Evolutionary conservation across 2,113 vertebrate species (phyloP).

Genomic region (Anoplopoma fimbria): DNA sequence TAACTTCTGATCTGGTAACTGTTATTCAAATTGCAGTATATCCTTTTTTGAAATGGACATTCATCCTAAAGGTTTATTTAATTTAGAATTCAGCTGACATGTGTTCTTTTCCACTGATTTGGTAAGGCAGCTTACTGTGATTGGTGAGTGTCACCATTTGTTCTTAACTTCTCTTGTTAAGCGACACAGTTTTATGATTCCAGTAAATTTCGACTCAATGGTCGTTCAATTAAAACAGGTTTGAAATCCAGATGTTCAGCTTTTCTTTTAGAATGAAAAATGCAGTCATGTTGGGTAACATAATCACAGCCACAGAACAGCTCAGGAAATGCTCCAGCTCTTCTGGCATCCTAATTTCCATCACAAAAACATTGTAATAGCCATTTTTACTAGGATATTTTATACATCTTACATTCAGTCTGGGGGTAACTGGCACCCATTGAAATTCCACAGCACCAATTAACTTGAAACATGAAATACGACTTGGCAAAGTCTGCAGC

Average conservation of each 20-base stretch:
- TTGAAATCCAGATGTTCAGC: slow-evolving; percentile 65
- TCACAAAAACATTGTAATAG: slow-evolving; percentile 62
- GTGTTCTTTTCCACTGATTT: neutral
- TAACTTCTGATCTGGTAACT: slow-evolving; percentile 33
- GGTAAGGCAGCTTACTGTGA: slow-evolving; percentile 6
- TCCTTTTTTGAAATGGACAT: slow-evolving; percentile 31
- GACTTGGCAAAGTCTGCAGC: slow-evolving; percentile 16
- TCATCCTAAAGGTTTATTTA: neutral
- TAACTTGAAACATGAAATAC: slow-evolving; percentile 48
- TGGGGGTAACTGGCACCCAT: slow-evolving; percentile 43
- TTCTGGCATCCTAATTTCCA: slow-evolving; percentile 58
- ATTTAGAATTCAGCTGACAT: neutral
- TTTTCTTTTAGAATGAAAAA: slow-evolving; percentile 26
- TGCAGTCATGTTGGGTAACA: slow-evolving; percentile 14
- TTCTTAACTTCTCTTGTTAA: slow-evolving; percentile 1
- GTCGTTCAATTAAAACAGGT: slow-evolving; percentile 44
- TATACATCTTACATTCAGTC: slow-evolving; percentile 48
- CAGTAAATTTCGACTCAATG: slow-evolving; percentile 28
- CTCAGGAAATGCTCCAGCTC: slow-evolving; percentile 58
- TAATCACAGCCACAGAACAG: slow-evolving; percentile 53
- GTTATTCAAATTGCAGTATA: slow-evolving; percentile 3
- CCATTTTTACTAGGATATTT: slow-evolving; percentile 63
- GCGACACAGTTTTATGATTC: slow-evolving; percentile 35
- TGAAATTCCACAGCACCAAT: slow-evolving; percentile 62
- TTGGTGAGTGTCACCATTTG: neutral